Conservation (phyloP, 2,113 vertebrate species). For the Dasyurus viverrinus region DNA sequence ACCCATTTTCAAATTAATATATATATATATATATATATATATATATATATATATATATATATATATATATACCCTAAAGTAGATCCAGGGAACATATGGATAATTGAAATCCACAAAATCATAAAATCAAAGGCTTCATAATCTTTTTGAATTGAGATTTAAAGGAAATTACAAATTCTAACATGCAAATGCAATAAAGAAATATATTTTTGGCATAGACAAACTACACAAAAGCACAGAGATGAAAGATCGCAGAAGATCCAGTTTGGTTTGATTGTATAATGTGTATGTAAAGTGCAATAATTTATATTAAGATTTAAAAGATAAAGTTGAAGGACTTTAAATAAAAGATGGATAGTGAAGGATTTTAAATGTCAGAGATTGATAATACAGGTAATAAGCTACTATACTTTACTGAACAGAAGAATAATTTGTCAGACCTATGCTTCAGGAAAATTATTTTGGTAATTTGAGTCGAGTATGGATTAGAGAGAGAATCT, state of each 20-base stretch:
- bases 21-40: too few relatives aligned
- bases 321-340: too few relatives aligned
- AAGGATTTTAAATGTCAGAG: too few relatives aligned
- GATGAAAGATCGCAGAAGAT: too few relatives aligned
- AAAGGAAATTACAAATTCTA: neutral
- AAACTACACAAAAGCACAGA: too few relatives aligned
- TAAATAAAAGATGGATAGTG: too few relatives aligned
- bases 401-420: neutral
- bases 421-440: neutral
- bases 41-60: too few relatives aligned
- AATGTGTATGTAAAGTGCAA: too few relatives aligned
- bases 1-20: neutral
- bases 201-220: neutral
- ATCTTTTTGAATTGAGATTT: neutral
- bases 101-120: neutral
- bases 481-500: too few relatives aligned
- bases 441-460: neutral
- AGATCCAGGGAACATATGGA: neutral
- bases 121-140: neutral
- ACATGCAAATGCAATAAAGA: neutral
- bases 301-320: too few relatives aligned
- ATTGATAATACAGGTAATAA: too few relatives aligned
- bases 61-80: neutral
- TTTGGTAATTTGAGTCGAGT: neutral
- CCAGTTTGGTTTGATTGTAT: too few relatives aligned